Evolutionary conservation across 2,888 invertebrate species (phyloP), one percentile per base, ranked within the genome.

Genomic region (Strigamia crassipes): DNA sequence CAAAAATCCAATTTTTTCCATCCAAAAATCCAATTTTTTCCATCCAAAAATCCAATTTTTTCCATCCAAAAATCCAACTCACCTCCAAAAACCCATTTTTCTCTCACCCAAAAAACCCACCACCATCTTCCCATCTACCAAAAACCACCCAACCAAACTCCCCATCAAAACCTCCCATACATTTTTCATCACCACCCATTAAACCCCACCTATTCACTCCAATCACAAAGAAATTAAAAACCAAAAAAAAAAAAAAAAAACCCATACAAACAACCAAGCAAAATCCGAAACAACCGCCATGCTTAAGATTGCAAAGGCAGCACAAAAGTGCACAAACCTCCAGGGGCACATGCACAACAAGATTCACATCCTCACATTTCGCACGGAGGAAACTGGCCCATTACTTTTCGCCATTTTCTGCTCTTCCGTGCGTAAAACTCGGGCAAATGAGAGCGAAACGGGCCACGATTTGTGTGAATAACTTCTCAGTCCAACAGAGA

Each of bases 401-500:
- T 61, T 61, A 61, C 61, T 61, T 61, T 61, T 61, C 61, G 61
- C 61, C 61, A 61, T 61, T 61, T 61, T 61, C 15, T 61, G 61
- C 61, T 61, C 61, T 61, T 61, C 23, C 21, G 61, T 61, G 61
- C 61, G 61, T 61, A n/a, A 12, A 61, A 18, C 61, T 61, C 21
- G 61, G 61, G 61, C 61, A 61, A 61, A 61, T 61, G 61, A 61
- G 61, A 61, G 61, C 61, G 61, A 61, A 61, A 61, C 42, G 61
- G 61, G 23, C 18, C 61, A 23, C 61, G 61, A 61, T 61, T 61
- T 61, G 61, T 61, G 61, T 23, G 61, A 61, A 61, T 61, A 61
- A 61, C 61, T 61, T 23, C 61, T 61, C 61, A 61, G 61, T 10
- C 61, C 61, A 61, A 61, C 21, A 61, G 61, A 61, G 21, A 10